phyloP scores from a whole-genome alignment of 2,888 invertebrate genomes.

The Eupithecia abbreviata region DNA sequence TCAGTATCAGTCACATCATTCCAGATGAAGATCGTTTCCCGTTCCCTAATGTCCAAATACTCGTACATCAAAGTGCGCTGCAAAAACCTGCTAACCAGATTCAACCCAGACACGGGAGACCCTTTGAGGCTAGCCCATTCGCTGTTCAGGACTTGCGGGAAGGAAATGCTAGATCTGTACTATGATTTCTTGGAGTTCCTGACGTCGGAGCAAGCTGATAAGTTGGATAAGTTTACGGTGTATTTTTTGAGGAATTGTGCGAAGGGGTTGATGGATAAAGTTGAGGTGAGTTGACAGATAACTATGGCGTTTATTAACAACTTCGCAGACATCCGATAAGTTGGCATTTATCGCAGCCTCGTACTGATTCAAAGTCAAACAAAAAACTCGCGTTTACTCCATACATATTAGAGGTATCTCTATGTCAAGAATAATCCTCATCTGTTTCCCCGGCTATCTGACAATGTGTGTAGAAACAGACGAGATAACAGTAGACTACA shows the following conservation, averaged over 20 bases:
- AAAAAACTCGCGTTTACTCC: no score
- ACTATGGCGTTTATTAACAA: no score
- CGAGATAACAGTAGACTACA: no score
- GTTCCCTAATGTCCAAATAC: conserved; percentile 45
- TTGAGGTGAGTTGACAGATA: conserved; percentile 41
- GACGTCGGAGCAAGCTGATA: conserved; percentile 69
- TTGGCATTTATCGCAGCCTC: no score
- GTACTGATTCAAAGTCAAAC: no score
- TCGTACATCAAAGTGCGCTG: conserved; percentile 52
- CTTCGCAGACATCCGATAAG: no score
- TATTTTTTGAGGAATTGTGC: conserved; percentile 65
- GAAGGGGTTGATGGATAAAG: conserved; percentile 57
- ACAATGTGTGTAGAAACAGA: no score
- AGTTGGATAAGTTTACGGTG: conserved; percentile 59
- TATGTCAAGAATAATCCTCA: no score
- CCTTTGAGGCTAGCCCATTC: conserved; percentile 52
- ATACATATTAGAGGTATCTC: no score
- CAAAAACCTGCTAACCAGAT: conserved; percentile 51
- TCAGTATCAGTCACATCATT: conserved; percentile 63
- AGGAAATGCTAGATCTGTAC: conserved; percentile 61
- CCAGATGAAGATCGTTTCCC: conserved; percentile 59
- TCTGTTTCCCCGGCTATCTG: no score
- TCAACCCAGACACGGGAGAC: conserved; percentile 53
- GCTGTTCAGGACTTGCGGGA: conserved; percentile 50
- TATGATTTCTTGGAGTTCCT: conserved; percentile 71